Evolutionary conservation across 2,888 invertebrate genomes (phyloP), one percentile per base, ranked within the genome.

Genomic region (Mechanitis messenoides): DNA sequence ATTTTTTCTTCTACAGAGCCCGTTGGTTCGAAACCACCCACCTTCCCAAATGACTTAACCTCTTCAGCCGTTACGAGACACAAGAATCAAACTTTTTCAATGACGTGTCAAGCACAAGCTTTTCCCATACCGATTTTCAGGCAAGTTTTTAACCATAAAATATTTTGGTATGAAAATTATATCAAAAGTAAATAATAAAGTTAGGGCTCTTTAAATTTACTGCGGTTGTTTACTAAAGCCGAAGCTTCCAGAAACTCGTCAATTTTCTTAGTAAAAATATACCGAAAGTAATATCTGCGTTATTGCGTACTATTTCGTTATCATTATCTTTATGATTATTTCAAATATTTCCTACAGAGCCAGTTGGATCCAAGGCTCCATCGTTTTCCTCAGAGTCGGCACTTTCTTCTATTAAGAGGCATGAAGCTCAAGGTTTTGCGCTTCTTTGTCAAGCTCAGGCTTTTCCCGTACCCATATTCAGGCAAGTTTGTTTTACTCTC

Each of bases 391-490:
- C 93, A 68, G 93, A 94, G 69, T 92, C 92, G 9, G 93, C 92
- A 73, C 85, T 90, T 68, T 93, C 92, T 71, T 92, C 92, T 55
- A 91, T 93, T 78, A 90, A 91, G 69, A 90, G 92, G 68, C 83
- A 85, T 53, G 82, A 91, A 74, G 85, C 81, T 68, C 90, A 91
- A 77, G 91, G 91, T 76, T 92, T 93, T 80, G 92, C 91, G 54
- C 76, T 93, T 68, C 85, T 93, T 54, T 94, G 94, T 81, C 93
- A 93, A 81, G 94, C 94, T 66, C 94, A 94, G 84, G 93, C 93
- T 66, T 93, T 91, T 86, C 95, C 95, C 59, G 91, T 93, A 66
- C 94, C 94, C 58, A 80, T 91, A 69, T 93, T 92, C 91, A 93
- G 94, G 94, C 94, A 92, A 91, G 88, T 87, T 75, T 63, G 54